Base-by-base conservation (phyloP, 2,113 vertebrate genomes). In the Hymenochirus boettgeri region DNA sequence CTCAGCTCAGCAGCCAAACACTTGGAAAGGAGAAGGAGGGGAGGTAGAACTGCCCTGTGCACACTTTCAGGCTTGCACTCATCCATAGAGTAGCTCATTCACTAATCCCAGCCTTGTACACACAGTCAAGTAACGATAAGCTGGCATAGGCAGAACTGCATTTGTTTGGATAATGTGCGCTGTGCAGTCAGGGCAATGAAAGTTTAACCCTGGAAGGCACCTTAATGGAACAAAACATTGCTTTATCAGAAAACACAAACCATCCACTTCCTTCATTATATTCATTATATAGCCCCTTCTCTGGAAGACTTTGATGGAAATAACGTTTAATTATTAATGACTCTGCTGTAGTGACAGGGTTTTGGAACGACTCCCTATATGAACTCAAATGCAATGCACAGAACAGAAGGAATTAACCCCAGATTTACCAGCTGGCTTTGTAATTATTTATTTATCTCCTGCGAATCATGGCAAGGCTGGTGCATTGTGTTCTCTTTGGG, bases 1-100 rank as follows among this genome's bases (percentile, higher is more conserved):
- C 62, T 57, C 62, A 47, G 53, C 62, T 55, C 39, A 46, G 35
- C 37, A 56, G 24, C 42, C 62, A 57, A 48, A 46, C 62, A 57
- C 62, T 65, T 25, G 42, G 27, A 35, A 37, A 39, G 46, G 35
- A 35, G 65, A 47, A 66, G 65, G 62, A 46, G 55, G n/a, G 39
- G 39, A 42, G 39, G 63, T 50, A 0, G 37, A 52, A 21, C 39
- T 7, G 52, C 37, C 52, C 31, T 46, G n/a, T n/a, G 23, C 53
- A 46, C 52, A 56, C 22, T 42, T 45, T 42, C 52, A 56, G 22
- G 6, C 23, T 39, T n/a, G 18, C 61, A 62, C 50, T 63, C n/a
- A 17, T 63, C 22, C 45, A 15, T 17, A 24, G 21, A 47, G n/a
- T 22, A 22, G 18, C 33, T 35, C 33, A 35, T 35, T 35, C 33